Evolutionary conservation across 2,888 invertebrate species (phyloP).

Genomic region (Platycnemis pennipes): DNA sequence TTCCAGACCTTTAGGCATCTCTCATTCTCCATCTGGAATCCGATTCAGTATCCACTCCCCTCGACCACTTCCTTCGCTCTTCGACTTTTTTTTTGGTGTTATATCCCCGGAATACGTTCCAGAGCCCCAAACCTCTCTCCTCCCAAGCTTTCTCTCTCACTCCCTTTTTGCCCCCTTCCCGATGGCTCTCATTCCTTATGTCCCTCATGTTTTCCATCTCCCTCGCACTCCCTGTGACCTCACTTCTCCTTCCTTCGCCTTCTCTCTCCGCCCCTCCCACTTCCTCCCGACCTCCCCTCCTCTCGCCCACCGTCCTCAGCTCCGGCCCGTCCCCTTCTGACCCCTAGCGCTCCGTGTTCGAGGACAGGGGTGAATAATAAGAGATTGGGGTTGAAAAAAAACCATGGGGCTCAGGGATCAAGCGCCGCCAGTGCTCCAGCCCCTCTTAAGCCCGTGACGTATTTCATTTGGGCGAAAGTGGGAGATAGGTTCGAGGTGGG

Average conservation of each 20-base stretch:
- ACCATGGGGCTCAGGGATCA: background rate
- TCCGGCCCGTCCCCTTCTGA: background rate
- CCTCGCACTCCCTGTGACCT: background rate
- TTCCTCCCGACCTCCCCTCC: background rate
- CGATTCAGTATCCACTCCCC: background rate
- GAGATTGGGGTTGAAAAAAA: background rate
- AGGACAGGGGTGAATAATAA: constrained; percentile 53
- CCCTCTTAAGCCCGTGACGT: background rate
- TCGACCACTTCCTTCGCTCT: background rate
- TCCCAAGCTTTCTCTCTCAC: background rate
- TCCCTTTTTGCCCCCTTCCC: background rate
- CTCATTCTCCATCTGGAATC: background rate
- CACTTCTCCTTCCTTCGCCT: background rate
- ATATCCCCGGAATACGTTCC: background rate
- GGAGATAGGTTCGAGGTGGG: constrained; percentile 8
- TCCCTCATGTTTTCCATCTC: constrained; percentile 28
- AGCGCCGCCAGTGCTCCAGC: background rate
- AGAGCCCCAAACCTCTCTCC: background rate
- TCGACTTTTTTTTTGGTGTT: background rate
- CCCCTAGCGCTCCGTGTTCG: constrained; percentile 11
- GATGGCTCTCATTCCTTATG: background rate
- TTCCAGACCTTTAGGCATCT: background rate
- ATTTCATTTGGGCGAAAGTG: constrained; percentile 42
- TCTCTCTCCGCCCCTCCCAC: background rate
- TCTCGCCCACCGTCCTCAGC: background rate